Percentiles rank a stretch among this genome's conserved stretches.
phyloP scores from a whole-genome alignment of 2,888 invertebrate genomes.

The Onthophagus sagittarius region DNA sequence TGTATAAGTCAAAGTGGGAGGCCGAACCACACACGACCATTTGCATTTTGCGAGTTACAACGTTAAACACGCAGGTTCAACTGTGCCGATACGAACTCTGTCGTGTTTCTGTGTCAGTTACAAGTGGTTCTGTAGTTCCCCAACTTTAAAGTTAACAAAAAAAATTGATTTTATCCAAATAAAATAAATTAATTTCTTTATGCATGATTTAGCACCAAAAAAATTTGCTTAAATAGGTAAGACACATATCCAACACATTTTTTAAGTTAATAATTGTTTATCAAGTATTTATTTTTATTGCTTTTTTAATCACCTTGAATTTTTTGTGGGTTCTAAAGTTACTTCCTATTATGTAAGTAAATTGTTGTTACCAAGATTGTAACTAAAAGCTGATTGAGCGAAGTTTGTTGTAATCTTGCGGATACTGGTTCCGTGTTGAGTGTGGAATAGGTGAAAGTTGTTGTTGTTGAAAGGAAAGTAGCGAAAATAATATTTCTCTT shows the following conservation, averaged over 20 bases:
- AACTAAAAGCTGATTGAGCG: too few species aligned
- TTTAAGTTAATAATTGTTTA: background rate
- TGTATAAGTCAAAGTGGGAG: background rate
- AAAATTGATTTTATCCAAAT: background rate
- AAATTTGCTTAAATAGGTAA: too few species aligned
- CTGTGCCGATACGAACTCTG: background rate
- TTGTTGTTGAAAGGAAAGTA: background rate
- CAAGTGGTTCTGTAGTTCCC: background rate
- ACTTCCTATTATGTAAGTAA: background rate
- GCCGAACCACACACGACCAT: background rate
- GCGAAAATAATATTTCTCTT: background rate
- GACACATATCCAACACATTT: background rate
- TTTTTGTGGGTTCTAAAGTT: background rate
- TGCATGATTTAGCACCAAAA: background rate
- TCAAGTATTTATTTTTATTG: background rate
- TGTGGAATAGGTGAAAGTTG: background rate
- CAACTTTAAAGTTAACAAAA: background rate
- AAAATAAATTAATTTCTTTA: background rate
- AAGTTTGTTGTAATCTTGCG: too few species aligned
- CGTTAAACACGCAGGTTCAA: background rate
- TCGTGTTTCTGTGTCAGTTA: background rate
- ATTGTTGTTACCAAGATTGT: background rate
- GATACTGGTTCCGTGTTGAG: too few species aligned
- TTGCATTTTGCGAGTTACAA: background rate
- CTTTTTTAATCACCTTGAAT: background rate